Evolutionary conservation across 2,888 invertebrate genomes (phyloP).

Genomic region (Ashinkailepas kermadecensis): DNA sequence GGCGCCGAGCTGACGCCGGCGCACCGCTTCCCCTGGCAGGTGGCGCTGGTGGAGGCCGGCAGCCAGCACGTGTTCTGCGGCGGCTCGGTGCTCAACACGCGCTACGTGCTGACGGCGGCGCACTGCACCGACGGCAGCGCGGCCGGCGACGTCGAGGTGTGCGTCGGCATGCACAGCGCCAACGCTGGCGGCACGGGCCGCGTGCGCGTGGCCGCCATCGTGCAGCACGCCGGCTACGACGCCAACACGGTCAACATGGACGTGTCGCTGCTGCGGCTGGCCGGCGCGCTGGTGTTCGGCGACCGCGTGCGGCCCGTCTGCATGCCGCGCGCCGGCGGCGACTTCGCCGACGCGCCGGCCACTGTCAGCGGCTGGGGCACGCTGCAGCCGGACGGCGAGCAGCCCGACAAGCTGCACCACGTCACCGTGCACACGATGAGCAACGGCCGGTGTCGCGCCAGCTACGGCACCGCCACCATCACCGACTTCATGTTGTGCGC

Average conservation of each 20-base stretch:
- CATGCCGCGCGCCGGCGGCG: constrained; percentile 14
- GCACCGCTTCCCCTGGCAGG: neutral
- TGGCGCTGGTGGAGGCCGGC: neutral
- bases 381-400: constrained; percentile 4
- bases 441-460: constrained; percentile 7
- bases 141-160: neutral
- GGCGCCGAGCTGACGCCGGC: neutral
- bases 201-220: neutral
- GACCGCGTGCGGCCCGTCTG: constrained; percentile 19
- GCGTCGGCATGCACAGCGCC: neutral
- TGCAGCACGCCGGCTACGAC: neutral
- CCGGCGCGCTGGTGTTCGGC: neutral
- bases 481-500: constrained; percentile 25
- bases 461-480: constrained; percentile 1
- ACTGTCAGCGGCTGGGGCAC: constrained; percentile 25
- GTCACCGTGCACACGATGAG: constrained; percentile 25
- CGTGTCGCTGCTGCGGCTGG: neutral
- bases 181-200: neutral
- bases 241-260: neutral
- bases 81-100: neutral
- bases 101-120: neutral
- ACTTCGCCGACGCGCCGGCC: constrained; percentile 8
- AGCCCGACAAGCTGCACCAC: neutral
- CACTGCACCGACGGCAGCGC: neutral
- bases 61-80: neutral